Percentiles rank a stretch among this genome's conserved stretches.
These are phyloP conservation scores for Terebella lapidaria DNA, from an alignment of 2,888 invertebrate species.

Conservation along the genomic window DNA sequence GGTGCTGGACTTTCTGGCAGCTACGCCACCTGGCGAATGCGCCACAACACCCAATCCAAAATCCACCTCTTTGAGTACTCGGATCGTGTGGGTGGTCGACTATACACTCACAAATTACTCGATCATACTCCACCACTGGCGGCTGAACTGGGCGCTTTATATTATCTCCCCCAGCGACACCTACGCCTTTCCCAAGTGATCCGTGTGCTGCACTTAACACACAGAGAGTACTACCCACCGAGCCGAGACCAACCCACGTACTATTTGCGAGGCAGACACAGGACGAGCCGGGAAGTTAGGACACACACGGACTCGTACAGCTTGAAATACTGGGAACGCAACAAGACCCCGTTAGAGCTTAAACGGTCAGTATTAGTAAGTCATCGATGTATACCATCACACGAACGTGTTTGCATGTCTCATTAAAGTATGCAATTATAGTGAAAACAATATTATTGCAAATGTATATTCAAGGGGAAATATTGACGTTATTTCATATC, in stretches of 20 bases:
- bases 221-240: slow-evolving; percentile 12
- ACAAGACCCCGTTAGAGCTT: slow-evolving; percentile 7
- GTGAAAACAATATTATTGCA: too few species aligned
- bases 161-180: slow-evolving; percentile 20
- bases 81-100: slow-evolving; percentile 16
- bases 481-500: too few species aligned
- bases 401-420: too few species aligned
- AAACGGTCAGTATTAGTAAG: slow-evolving; percentile 3
- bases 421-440: too few species aligned
- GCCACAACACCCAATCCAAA: slow-evolving; percentile 2
- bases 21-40: slow-evolving; percentile 21
- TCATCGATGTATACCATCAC: too few species aligned
- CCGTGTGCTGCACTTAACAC: slow-evolving; percentile 18
- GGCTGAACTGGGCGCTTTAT: slow-evolving; percentile 18
- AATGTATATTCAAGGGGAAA: too few species aligned
- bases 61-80: slow-evolving; percentile 17
- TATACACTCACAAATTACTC: too few species aligned
- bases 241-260: slow-evolving; percentile 19
- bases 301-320: slow-evolving; percentile 11
- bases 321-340: slow-evolving; percentile 7
- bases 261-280: slow-evolving; percentile 20
- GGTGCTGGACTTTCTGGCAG: slow-evolving; percentile 22
- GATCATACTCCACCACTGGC: background rate
- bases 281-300: background rate
- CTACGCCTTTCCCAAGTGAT: slow-evolving; percentile 13